Evolutionary conservation across 2,797 vertebrate species (phyloP), one percentile per base, ranked within the genome.

Genomic region (Hafferia zeledoni): DNA sequence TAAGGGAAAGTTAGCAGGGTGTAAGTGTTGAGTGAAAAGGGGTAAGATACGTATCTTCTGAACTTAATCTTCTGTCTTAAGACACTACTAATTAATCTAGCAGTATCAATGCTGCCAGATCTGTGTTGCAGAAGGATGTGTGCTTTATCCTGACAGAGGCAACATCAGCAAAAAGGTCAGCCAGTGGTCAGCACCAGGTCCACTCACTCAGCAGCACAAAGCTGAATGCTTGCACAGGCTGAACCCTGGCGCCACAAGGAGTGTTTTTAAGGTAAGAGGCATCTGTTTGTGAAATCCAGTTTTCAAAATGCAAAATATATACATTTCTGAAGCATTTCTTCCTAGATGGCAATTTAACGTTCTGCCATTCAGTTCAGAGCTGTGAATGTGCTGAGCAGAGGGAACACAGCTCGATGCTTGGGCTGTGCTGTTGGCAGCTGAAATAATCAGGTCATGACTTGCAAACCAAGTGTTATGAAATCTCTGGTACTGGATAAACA

Each of bases 381-480:
- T 63, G 52, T 37, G 71, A 79, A 59, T 12, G 60, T 25, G 9
- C n/a, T 0, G 23, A 75, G 49, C 3, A 1, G n/a, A 87, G 55
- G 46, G 50, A 94, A 5, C n/a, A 28, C 39, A 81, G 61, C 47
- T 65, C 22, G 56, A 46, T 81, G 59, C 57, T 70, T 17, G 14
- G 83, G 95, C 88, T 89, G 92, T 68, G 85, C 82, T 14, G 7
- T 47, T 94, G 93, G 92, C 91, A 78, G 83, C 76, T 70, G 35
- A 88, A 85, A 74, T 37, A 13, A 64, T 79, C 94, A 23, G 79
- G 94, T 83, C 91, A 79, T 19, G 31, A 61, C 93, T 96, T 90
- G 95, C 63, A 74, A 78, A 18, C 59, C 28, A 53, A 87, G 61
- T 67, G 47, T 93, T 96, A 90, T 59, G 87, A 96, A 97, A 96